Percentiles rank a stretch among this genome's conserved stretches.
phyloP scores from a whole-genome alignment of 2,888 invertebrate genomes.

The Machimus rusticus region DNA sequence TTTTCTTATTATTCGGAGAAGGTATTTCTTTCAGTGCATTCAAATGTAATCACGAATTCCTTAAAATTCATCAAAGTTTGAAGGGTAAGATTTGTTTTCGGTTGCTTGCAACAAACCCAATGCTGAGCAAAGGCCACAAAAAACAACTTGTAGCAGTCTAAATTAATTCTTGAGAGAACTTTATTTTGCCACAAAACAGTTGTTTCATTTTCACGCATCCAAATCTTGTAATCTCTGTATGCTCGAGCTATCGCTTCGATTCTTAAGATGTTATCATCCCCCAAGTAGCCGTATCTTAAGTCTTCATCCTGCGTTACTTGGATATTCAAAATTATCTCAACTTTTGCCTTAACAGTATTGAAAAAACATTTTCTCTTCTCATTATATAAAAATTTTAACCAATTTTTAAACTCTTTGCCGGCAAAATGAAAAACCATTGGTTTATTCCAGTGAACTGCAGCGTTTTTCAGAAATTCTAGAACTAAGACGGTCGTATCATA shows the following conservation, averaged over 20 bases:
- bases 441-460: not conserved
- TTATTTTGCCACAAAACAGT: not conserved
- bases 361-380: not conserved
- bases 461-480: not conserved
- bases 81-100: not conserved
- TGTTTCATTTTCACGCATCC: not conserved
- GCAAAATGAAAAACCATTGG: not conserved
- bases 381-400: not conserved
- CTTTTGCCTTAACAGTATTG: not conserved
- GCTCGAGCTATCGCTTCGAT: not conserved
- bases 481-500: not conserved
- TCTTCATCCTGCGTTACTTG: not conserved
- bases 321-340: not conserved
- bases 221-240: not conserved
- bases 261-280: not conserved
- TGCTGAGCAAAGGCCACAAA: not conserved
- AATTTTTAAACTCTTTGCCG: not conserved
- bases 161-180: not conserved
- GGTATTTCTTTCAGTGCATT: not conserved
- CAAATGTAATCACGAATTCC: not conserved
- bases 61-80: not conserved
- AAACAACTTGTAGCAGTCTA: not conserved
- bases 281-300: not conserved
- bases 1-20: too few relatives aligned
- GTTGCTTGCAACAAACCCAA: not conserved